Evolutionary conservation across 2,797 vertebrate species (phyloP).

Genomic region (Dipus sagitta): DNA sequence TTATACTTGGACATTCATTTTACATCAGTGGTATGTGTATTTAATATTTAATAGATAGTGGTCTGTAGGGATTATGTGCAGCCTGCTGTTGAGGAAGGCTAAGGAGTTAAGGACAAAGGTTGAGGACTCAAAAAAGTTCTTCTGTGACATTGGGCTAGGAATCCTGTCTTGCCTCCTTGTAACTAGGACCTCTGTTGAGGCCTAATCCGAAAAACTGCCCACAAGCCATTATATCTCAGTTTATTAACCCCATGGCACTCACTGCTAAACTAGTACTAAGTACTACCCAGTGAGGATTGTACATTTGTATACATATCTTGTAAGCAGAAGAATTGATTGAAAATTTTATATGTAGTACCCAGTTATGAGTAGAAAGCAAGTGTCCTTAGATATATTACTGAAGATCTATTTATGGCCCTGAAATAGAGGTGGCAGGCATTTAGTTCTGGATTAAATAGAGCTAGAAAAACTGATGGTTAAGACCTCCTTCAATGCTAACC

Average conservation of each 20-base stretch:
- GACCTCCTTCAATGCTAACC: background rate
- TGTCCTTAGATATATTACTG: constrained; percentile 6
- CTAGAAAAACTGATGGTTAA: background rate
- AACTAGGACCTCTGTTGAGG: background rate
- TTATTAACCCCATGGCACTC: background rate
- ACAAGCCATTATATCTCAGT: background rate
- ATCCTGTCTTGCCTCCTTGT: background rate
- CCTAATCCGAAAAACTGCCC: background rate
- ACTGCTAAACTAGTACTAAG: background rate
- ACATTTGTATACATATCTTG: constrained; percentile 44
- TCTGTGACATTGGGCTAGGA: background rate
- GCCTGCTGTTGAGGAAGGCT: background rate
- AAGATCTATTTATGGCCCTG: background rate
- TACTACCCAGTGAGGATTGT: background rate
- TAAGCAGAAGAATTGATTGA: constrained; percentile 3
- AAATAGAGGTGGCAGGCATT: background rate
- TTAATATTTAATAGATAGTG: constrained; percentile 47
- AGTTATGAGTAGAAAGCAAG: constrained; percentile 19
- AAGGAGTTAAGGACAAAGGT: constrained; percentile 11
- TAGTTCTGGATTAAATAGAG: background rate
- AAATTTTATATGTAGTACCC: background rate
- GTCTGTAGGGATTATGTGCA: constrained; percentile 4
- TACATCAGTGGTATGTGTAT: constrained; percentile 12
- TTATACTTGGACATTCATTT: constrained; percentile 47
- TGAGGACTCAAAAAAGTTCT: background rate